Evolutionary conservation across 2,888 invertebrate species (phyloP), one percentile per base, ranked within the genome.

Genomic region (Ceramica pisi): DNA sequence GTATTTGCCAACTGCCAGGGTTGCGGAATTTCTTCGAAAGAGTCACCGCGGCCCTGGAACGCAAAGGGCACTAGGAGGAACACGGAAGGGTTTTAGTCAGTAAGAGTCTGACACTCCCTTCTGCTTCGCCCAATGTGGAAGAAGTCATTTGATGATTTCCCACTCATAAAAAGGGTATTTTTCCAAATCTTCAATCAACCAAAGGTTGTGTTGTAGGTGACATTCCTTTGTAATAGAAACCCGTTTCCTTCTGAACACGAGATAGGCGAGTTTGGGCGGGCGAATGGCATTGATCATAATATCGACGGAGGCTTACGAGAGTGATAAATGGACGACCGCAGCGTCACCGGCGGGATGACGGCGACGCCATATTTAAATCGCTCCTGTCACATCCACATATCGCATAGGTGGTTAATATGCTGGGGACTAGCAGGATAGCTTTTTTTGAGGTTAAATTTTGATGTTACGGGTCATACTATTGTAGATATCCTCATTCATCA

Each of bases 241-340:
- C 67, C 57, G 81, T 89, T 80, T 75, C 86, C 69, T 87, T 90
- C 12, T 38, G 4, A 12, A 91, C 73, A 94, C 86, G 91, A 74
- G 86, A 90, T 92, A 82, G 78, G 86, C 21, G 81, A 83, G 80
- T 68, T 80, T 84, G 89, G 90, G 90, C 90, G 89, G 91, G 93
- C 92, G 94, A 94, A 92, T 93, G 93, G 94, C 95, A 95, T 95
- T 95, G 95, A 95, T 95, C 95, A 95, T 95, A 95, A 95, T 95
- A 95, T 95, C 95, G 95, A 92, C 94, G 94, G 94, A 94, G 95
- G 95, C 95, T 95, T 95, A 95, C 92, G 89, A 87, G 91, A 91
- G 94, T 95, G 95, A 95, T 95, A 95, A 95, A 95, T 95, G 95
- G 93, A 88, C 91, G 93, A 92, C 91, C 94, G 90, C 93, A 90